phyloP scores from a whole-genome alignment of 1,140 invertebrate species.

The Lepidostoma basale region DNA sequence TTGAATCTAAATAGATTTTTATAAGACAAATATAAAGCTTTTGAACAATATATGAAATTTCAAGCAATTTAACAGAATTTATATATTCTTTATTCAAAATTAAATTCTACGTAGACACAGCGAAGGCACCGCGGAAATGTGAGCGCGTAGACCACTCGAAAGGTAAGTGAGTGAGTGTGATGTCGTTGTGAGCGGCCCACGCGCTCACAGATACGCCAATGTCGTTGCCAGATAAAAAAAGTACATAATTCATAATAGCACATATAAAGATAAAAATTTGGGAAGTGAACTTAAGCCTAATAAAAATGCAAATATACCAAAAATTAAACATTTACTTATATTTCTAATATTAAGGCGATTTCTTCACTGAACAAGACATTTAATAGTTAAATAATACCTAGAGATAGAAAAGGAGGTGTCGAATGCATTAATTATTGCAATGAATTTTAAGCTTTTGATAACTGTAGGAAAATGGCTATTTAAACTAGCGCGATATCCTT shows the following conservation, averaged over 20 bases:
- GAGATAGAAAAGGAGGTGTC: too few relatives aligned
- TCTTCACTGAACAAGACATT: neutral
- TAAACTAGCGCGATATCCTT: too few relatives aligned
- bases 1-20: conserved; percentile 22
- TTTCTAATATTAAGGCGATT: conserved; percentile 13
- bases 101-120: neutral
- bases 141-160: neutral
- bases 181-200: conserved; percentile 14
- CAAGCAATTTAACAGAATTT: conserved; percentile 17
- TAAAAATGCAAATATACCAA: conserved; percentile 23
- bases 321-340: conserved; percentile 19
- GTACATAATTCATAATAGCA: conserved; percentile 8
- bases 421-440: too few relatives aligned
- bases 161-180: conserved; percentile 18
- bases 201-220: neutral
- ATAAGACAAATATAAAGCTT: conserved; percentile 36
- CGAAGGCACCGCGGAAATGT: neutral
- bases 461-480: too few relatives aligned
- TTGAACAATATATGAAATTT: conserved; percentile 17
- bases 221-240: neutral
- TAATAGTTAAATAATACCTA: too few relatives aligned
- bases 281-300: conserved; percentile 18
- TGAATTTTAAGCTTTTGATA: too few relatives aligned
- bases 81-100: neutral
- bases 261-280: conserved; percentile 11